Base-by-base conservation (phyloP, 2,888 invertebrate genomes). In the Crioceris asparagi region DNA sequence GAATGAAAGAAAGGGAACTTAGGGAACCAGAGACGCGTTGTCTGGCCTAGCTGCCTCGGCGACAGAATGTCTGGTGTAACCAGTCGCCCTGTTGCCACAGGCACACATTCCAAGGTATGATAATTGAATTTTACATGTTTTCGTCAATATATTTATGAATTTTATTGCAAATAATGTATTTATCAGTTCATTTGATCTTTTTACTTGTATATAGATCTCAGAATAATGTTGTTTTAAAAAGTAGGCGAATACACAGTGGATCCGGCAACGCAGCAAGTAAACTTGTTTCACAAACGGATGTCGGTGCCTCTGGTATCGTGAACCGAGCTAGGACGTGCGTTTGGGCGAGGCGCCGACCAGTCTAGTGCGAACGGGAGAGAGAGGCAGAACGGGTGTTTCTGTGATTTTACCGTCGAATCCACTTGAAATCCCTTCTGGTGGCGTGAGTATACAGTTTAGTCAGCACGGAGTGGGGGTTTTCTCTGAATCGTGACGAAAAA, bases 31-130 rank as follows among this genome's bases (percentile, higher is more conserved):
- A 77, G 80, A 79, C 80, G 78, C 74, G 72, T 71, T 79, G 80
- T 82, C 82, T 79, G 77, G 79, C 74, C 72, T 75, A 74, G 73
- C 77, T 71, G 74, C 79, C 74, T 78, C 75, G 86, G 86, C 86
- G 86, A 86, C 86, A 85, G 83, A 83, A 81, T 85, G 86, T 86
- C 86, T 86, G 83, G 83, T 78, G 74, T 78, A 79, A 79, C 75
- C 76, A 68, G 47, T 59, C 61, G 72, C 79, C 61, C 47, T 65
- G 83, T 77, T 82, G 81, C 74, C 80, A 67, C 50, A 54, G 59
- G 57, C 59, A 60, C 69, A 54, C 71, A 74, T 64, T 62, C 62
- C 61, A 50, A 44, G 21, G 6, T 21, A 21, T 21, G 6, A 6
- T 7, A 21, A 10, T 21, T 21, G 6, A 21, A 21, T 21, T 21